Conservation (phyloP, 2,797 vertebrate species). For the Natrix natrix region DNA sequence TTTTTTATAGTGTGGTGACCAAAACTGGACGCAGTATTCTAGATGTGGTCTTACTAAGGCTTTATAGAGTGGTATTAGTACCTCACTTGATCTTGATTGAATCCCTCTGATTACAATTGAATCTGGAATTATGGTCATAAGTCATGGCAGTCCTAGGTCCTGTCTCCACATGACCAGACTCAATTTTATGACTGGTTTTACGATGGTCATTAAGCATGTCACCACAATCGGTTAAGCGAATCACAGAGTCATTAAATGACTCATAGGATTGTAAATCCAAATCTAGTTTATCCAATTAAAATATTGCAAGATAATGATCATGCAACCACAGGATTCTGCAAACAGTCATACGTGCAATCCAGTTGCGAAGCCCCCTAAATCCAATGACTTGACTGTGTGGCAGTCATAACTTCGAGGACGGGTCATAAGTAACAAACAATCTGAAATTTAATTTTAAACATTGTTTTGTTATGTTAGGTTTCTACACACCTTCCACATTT, state of each 20-base stretch:
- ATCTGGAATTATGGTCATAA: too few species aligned
- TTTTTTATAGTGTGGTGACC: too few species aligned
- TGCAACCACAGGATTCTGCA: not conserved
- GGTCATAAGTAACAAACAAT: not conserved
- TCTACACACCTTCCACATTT: not conserved
- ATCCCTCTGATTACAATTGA: too few species aligned
- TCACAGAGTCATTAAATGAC: not conserved
- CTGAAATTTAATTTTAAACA: not conserved
- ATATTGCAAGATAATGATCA: not conserved
- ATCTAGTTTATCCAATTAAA: not conserved
- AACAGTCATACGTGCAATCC: not conserved
- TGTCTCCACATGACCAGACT: too few species aligned
- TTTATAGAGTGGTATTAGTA: too few species aligned
- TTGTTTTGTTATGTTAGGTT: not conserved
- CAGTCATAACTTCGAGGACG: not conserved
- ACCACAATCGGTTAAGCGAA: too few species aligned
- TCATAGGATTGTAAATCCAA: not conserved
- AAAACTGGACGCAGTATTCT: too few species aligned
- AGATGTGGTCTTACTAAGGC: too few species aligned
- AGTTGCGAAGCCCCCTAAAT: not conserved
- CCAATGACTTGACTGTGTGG: not conserved
- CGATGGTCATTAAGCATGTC: not conserved
- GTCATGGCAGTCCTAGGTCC: too few species aligned
- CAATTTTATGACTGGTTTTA: not conserved
- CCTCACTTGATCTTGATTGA: too few species aligned